A percentile compares a stretch with the other conserved stretches of the same genome.
These are phyloP conservation scores for Gadopsis bispinosus DNA, from an alignment of 2,797 vertebrate genomes.

Conservation along the genomic window DNA sequence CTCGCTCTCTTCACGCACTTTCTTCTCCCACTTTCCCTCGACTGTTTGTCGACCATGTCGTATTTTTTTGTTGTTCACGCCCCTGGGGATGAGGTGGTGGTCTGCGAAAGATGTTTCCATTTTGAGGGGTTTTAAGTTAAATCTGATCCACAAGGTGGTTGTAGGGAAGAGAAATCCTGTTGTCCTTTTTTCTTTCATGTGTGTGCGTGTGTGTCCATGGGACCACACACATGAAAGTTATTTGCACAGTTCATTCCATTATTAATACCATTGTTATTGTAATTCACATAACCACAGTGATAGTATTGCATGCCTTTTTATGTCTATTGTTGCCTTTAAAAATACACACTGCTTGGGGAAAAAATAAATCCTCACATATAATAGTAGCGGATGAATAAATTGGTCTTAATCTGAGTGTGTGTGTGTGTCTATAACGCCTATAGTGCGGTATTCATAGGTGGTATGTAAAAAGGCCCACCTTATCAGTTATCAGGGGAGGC, in stretches of 20 bases:
- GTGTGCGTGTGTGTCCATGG: conserved; percentile 5
- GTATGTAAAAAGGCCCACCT: conserved; percentile 75
- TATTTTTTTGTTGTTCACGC: conserved; percentile 16
- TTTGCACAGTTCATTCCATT: conserved; percentile 72
- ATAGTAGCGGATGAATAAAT: conserved; percentile 80
- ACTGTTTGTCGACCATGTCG: conserved; percentile 39
- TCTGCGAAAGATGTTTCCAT: conserved; percentile 26
- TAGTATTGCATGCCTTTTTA: conserved; percentile 72
- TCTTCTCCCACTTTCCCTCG: conserved; percentile 25
- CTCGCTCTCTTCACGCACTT: conserved; percentile 24
- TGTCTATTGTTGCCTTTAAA: conserved; percentile 76
- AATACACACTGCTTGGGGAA: conserved; percentile 62
- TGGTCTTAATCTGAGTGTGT: conserved; percentile 70
- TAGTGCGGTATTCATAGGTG: conserved; percentile 78
- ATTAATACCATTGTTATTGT: conserved; percentile 74
- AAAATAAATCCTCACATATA: conserved; percentile 78
- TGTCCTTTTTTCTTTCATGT: neutral
- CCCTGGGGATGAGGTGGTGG: neutral
- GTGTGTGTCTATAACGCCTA: conserved; percentile 60
- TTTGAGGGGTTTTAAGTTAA: conserved; percentile 1
- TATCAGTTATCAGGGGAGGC: conserved; percentile 80
- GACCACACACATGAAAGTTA: conserved; percentile 52
- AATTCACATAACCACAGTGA: conserved; percentile 70
- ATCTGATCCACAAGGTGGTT: conserved; percentile 18
- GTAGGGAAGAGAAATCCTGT: conserved; percentile 31